A percentile compares a stretch with the other conserved stretches of the same genome.
phyloP scores from a whole-genome alignment of 2,797 vertebrate genomes.

The Sitta carolinensis region DNA sequence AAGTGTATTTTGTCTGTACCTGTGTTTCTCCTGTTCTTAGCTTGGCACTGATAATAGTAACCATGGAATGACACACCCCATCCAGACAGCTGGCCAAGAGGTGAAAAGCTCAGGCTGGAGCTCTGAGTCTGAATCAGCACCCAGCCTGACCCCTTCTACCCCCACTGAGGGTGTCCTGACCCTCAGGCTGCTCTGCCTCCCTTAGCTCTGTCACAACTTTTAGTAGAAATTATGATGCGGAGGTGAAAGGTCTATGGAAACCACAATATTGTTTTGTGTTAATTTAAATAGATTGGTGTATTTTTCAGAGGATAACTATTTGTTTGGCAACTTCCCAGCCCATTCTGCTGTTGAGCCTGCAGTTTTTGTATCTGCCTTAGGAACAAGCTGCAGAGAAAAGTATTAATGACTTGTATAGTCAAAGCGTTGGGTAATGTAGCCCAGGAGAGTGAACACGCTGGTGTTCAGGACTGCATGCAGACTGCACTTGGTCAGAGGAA shows the following conservation, averaged over 20 bases:
- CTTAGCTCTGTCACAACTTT: neutral
- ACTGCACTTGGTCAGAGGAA: neutral
- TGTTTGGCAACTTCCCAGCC: neutral
- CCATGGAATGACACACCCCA: neutral
- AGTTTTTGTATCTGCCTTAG: neutral
- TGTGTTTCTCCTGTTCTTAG: neutral
- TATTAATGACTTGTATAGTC: neutral
- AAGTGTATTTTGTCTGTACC: neutral
- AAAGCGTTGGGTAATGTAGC: neutral
- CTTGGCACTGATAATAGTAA: neutral
- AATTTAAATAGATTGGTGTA: neutral
- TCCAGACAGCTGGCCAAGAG: neutral
- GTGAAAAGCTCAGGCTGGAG: neutral
- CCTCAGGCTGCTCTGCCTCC: neutral
- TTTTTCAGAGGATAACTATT: slow-evolving; percentile 2
- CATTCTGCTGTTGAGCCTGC: neutral
- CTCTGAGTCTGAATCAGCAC: neutral
- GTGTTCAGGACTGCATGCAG: neutral
- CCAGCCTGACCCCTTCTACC: neutral
- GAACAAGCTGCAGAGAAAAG: neutral
- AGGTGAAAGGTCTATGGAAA: slow-evolving; percentile 17
- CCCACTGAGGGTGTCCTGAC: neutral
- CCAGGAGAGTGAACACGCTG: rapidly evolving
- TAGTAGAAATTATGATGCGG: neutral
- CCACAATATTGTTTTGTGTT: neutral